Evolutionary conservation across 2,888 invertebrate genomes (phyloP).

Genomic region (Drosophila mercatorum): DNA sequence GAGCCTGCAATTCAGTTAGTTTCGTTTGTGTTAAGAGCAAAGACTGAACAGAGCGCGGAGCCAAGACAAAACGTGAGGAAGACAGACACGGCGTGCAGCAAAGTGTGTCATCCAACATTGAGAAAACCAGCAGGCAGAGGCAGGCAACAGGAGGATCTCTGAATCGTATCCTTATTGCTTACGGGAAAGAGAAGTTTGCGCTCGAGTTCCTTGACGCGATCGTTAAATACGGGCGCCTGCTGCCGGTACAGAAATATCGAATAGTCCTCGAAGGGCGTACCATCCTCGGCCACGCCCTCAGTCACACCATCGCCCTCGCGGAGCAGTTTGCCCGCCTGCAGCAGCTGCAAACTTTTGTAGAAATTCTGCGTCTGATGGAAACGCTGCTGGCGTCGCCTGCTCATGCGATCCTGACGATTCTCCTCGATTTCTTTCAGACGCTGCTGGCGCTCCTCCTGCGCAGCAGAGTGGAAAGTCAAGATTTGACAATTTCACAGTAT

Average conservation of each 20-base stretch:
- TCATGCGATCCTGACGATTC: constrained; percentile 88
- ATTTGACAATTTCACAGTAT: constrained; percentile 40
- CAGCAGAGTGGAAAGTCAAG: constrained; percentile 61
- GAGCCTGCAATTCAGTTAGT: constrained; percentile 24
- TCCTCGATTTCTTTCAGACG: constrained; percentile 90
- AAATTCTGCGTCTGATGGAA: constrained; percentile 92
- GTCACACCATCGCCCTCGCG: constrained; percentile 85
- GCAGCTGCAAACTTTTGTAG: constrained; percentile 93
- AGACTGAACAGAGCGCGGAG: constrained; percentile 17
- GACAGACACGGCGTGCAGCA: constrained; percentile 44
- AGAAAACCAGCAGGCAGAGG: constrained; percentile 31
- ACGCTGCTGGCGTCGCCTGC: constrained; percentile 88
- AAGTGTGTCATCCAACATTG: constrained; percentile 39
- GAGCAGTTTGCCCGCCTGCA: constrained; percentile 89
- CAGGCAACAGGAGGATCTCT: constrained; percentile 44
- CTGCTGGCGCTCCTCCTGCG: constrained; percentile 90
- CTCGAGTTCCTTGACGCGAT: constrained; percentile 92
- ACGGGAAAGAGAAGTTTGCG: constrained; percentile 90
- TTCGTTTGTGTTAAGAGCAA: constrained; percentile 15
- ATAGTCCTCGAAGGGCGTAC: constrained; percentile 91
- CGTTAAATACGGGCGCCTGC: constrained; percentile 93
- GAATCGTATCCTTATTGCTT: constrained; percentile 84
- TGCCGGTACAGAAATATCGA: constrained; percentile 94
- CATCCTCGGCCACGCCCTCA: constrained; percentile 85
- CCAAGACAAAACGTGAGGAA: constrained; percentile 18